These are phyloP conservation scores for Cecidostiba fungosa DNA, from an alignment of 2,888 invertebrate genomes.

Conservation along the genomic window DNA sequence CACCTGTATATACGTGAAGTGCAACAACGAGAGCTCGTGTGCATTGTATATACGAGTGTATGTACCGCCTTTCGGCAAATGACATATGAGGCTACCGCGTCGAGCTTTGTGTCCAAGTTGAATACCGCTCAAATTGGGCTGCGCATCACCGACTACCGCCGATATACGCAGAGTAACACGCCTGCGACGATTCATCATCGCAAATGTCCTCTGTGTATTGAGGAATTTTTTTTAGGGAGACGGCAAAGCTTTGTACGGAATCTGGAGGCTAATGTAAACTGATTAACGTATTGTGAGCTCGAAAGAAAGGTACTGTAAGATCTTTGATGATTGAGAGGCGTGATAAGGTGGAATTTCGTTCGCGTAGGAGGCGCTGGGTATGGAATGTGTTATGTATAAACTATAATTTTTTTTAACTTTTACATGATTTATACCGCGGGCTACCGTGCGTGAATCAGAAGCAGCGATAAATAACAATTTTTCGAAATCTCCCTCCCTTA, in stretches of 20 bases:
- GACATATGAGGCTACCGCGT: conserved; percentile 75
- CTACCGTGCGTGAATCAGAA: background rate
- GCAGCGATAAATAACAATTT: background rate
- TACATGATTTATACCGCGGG: too few species aligned
- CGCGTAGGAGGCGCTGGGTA: too few species aligned
- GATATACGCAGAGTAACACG: conserved; percentile 54
- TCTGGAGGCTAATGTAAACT: conserved; percentile 29
- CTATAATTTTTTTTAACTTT: too few species aligned
- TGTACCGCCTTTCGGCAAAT: conserved; percentile 66
- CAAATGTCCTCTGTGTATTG: background rate
- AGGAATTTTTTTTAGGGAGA: background rate
- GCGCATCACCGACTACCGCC: conserved; percentile 38
- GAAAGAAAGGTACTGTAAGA: background rate
- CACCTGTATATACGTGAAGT: conserved; percentile 12
- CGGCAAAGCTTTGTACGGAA: background rate
- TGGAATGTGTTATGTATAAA: too few species aligned
- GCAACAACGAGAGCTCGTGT: conserved; percentile 19
- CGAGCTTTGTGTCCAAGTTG: conserved; percentile 75
- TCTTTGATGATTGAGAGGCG: background rate
- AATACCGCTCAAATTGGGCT: conserved; percentile 77
- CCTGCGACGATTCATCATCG: conserved; percentile 21
- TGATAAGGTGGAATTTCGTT: background rate
- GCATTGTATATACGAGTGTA: background rate
- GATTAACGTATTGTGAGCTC: conserved; percentile 23
- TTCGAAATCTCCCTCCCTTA: background rate